Evolutionary conservation across 1,140 invertebrate genomes (phyloP), one percentile per base, ranked within the genome.

Genomic region (Sarcophaga bullata): DNA sequence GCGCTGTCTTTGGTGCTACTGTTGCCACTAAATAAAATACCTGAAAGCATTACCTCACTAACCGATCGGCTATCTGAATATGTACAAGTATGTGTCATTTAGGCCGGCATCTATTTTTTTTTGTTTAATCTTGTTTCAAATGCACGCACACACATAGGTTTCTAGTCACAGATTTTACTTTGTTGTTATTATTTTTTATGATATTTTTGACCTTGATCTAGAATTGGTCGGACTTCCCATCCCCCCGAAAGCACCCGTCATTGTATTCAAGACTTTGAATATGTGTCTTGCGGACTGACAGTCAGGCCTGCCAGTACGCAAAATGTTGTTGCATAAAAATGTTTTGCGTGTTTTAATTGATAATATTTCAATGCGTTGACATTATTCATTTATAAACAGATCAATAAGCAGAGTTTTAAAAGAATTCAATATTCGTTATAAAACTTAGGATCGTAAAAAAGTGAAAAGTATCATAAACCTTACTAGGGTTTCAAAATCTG

Each of bases 191-290:
- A 47, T 78, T 78, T 78, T 78, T 78, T 78, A 78, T 49, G 75
- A 49, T 78, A 78, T 78, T 78, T 78, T 50, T 78, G 75, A 78
- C 75, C 75, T 78, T 78, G 75, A 78, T 78, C 75, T 78, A 78
- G 75, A 78, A 78, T 78, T 37, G 75, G 8, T 47, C 50, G 13
- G 17, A 17, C 50, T 78, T 52, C 48, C 75, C 25, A 37, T 37
- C 25, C 50, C 75, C 75, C 17, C 47, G 52, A 25, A 19, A 78
- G 10, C 50, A 17, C 17, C 49, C 19, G 48, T 7, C 4, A 10
- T 17, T 25, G 17, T 50, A 25, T 76, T 7, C 8, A 49, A n/a
- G 47, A 15, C 47, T 76, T 25, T 76, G 11, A 48, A 76, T 76
- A 47, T 76, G 48, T 76, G 47, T 73, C 25, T 46, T 4, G 1